phyloP scores from a whole-genome alignment of 2,113 vertebrate genomes.

The Charadrius vociferus region DNA sequence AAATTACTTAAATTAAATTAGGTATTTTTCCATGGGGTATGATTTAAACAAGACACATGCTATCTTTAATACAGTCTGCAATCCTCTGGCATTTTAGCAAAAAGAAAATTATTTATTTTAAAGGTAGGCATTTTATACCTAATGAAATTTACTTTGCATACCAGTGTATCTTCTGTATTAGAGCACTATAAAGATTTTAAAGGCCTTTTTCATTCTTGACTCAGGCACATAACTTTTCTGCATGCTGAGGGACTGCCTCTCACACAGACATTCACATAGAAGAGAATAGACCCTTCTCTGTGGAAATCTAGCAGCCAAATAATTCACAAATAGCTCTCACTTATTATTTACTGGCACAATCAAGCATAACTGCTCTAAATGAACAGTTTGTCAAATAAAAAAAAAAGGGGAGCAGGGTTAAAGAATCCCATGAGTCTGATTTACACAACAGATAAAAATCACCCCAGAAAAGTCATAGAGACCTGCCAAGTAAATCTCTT shows the following conservation, averaged over 20 bases:
- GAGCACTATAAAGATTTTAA: neutral
- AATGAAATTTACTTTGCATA: neutral
- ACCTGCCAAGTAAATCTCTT: conserved; percentile 63
- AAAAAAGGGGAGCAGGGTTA: rapidly evolving
- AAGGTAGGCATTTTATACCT: neutral
- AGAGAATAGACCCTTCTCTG: neutral
- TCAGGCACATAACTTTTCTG: neutral
- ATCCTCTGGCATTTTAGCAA: neutral
- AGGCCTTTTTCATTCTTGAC: neutral
- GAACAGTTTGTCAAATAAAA: neutral
- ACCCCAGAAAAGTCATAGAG: conserved; percentile 42
- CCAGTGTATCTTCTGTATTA: neutral
- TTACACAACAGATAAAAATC: conserved; percentile 40
- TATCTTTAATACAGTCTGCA: neutral
- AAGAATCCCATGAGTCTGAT: neutral
- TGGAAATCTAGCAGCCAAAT: conserved; percentile 10
- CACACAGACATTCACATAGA: neutral
- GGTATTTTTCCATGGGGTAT: neutral
- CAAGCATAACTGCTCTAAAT: neutral
- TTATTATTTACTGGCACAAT: neutral
- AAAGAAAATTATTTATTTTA: conserved; percentile 27
- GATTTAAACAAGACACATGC: neutral
- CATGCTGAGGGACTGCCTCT: neutral
- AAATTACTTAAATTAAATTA: conserved; percentile 28
- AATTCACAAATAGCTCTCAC: conserved; percentile 13